phyloP scores from a whole-genome alignment of 2,797 vertebrate species.

The Myoxocephalus aenaeus region DNA sequence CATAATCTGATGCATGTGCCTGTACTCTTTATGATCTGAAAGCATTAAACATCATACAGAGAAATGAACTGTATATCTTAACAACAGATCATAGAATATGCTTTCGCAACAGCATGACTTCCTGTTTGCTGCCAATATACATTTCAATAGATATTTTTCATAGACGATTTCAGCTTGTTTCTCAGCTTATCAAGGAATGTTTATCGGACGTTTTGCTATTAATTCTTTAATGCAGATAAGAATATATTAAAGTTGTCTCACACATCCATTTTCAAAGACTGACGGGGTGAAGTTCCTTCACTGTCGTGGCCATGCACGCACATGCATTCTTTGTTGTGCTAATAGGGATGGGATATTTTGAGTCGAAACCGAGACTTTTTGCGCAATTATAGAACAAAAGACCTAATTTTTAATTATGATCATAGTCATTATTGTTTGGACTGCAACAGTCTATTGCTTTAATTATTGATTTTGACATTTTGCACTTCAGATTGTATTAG shows the following conservation, averaged over 20 bases:
- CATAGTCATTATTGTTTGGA: neutral
- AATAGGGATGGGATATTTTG: neutral
- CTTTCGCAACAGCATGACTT: slow-evolving; percentile 11
- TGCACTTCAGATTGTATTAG: neutral
- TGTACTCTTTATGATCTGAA: neutral
- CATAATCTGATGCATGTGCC: neutral
- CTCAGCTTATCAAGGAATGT: neutral
- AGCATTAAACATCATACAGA: neutral
- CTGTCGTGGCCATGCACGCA: neutral
- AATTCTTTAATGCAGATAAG: neutral
- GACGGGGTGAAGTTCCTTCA: neutral
- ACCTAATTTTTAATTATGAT: neutral
- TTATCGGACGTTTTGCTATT: slow-evolving; percentile 5
- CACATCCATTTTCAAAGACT: neutral
- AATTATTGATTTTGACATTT: neutral
- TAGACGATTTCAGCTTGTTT: neutral
- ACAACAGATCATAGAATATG: slow-evolving; percentile 11
- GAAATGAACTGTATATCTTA: neutral
- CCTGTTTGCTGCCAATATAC: slow-evolving; percentile 2
- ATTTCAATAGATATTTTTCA: neutral
- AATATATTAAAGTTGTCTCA: neutral
- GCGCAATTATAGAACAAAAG: neutral
- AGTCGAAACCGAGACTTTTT: neutral
- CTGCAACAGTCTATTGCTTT: neutral
- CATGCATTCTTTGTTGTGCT: neutral